These are phyloP conservation scores for Cyrtorhinus lividipennis DNA, from an alignment of 1,140 invertebrate genomes.

Conservation along the genomic window DNA sequence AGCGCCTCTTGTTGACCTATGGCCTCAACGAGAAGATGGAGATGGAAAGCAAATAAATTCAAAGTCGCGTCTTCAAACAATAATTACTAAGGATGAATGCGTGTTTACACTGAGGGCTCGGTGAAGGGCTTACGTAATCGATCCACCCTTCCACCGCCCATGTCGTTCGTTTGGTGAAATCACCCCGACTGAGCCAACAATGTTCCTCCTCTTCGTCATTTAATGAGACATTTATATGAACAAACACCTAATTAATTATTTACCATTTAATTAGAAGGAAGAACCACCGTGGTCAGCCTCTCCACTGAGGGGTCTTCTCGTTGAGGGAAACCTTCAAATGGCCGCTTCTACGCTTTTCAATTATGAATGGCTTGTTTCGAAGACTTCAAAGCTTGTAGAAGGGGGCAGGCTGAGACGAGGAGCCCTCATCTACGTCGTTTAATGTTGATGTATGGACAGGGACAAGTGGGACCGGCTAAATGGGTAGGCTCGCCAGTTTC, in stretches of 20 bases:
- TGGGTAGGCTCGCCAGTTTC: no score
- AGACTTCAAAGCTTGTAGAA: neutral
- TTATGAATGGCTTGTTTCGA: neutral
- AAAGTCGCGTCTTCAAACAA: neutral
- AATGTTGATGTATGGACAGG: no score
- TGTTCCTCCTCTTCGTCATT: neutral
- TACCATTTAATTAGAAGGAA: conserved; percentile 12
- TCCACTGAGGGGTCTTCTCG: neutral
- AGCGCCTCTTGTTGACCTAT: neutral
- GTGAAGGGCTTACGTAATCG: neutral
- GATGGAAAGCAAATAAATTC: neutral
- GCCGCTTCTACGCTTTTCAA: neutral
- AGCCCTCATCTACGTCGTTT: no score
- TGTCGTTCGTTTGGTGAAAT: no score
- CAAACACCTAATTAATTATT: conserved; percentile 15
- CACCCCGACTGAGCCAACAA: neutral
- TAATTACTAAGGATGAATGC: conserved; percentile 1
- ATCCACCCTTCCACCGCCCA: no score
- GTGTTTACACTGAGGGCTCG: neutral
- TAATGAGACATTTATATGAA: conserved; percentile 16
- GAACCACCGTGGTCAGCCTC: neutral
- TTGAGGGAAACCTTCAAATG: neutral
- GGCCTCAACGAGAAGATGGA: neutral
- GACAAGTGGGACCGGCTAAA: no score
- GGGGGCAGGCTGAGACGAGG: no score